phyloP scores from a whole-genome alignment of 2,888 invertebrate species.

The Scaptomyza parva region DNA sequence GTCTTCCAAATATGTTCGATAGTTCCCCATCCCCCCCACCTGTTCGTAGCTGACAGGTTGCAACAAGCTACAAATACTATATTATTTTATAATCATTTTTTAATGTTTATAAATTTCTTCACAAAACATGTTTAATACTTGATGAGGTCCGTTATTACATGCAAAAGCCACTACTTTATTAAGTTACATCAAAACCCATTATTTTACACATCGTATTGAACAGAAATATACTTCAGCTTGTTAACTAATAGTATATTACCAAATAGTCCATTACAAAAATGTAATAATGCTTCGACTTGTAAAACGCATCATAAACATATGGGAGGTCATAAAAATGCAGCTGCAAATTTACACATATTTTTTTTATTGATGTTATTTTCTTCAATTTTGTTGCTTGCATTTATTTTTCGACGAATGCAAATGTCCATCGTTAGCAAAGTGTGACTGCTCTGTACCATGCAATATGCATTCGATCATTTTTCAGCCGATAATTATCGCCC shows the following conservation, averaged over 20 bases:
- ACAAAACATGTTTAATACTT: no score
- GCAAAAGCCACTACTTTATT: not conserved
- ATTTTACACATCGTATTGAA: constrained; percentile 10
- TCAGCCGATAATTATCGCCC: constrained; percentile 77
- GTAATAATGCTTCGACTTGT: constrained; percentile 10
- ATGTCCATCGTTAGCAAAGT: constrained; percentile 71
- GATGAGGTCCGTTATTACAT: no score
- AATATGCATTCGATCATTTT: constrained; percentile 68
- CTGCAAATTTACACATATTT: constrained; percentile 38
- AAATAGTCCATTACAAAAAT: not conserved
- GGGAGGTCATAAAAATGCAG: constrained; percentile 45
- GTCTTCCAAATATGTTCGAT: constrained; percentile 1
- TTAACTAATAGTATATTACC: not conserved
- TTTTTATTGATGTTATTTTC: constrained; percentile 50
- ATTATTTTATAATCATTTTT: not conserved
- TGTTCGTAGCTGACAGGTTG: not conserved
- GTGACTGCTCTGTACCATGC: constrained; percentile 45
- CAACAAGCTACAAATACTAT: not conserved
- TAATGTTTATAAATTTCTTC: no score
- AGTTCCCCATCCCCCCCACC: no score
- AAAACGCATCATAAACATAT: constrained; percentile 35
- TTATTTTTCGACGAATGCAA: constrained; percentile 40
- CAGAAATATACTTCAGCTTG: not conserved
- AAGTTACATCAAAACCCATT: not conserved
- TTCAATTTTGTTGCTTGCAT: constrained; percentile 4